These are phyloP conservation scores for Contarinia nasturtii DNA, from an alignment of 1,140 invertebrate species.

Conservation along the genomic window DNA sequence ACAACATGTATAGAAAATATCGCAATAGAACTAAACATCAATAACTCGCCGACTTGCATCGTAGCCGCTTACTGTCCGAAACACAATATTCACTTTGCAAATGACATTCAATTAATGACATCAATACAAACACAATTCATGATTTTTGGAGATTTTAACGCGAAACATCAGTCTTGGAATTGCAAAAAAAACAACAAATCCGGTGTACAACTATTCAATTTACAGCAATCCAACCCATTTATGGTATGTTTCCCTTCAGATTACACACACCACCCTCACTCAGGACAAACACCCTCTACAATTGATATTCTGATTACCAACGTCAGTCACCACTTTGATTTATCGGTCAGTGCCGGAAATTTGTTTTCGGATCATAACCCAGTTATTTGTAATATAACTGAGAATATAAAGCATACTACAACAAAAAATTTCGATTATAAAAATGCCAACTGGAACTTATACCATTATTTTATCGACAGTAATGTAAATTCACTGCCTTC, in stretches of 20 bases:
- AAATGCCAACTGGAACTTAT: background rate
- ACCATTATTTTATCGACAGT: background rate
- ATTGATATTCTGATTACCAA: background rate
- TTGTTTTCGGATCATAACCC: background rate
- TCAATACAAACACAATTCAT: background rate
- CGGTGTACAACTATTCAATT: background rate
- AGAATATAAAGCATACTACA: background rate
- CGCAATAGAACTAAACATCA: background rate
- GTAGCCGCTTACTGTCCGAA: background rate
- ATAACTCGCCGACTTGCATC: background rate
- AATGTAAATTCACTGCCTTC: background rate
- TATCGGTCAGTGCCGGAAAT: background rate
- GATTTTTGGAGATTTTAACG: background rate
- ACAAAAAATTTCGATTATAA: background rate
- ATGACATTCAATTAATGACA: background rate
- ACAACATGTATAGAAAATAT: background rate
- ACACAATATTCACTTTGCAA: background rate
- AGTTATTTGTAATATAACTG: background rate
- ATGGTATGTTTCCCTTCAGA: background rate
- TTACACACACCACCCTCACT: background rate
- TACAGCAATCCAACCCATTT: background rate
- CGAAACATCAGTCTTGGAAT: background rate
- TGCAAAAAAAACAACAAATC: background rate
- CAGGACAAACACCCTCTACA: background rate
- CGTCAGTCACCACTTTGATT: background rate